phyloP scores from a whole-genome alignment of 2,113 vertebrate species.

The Corydoras sp. region DNA sequence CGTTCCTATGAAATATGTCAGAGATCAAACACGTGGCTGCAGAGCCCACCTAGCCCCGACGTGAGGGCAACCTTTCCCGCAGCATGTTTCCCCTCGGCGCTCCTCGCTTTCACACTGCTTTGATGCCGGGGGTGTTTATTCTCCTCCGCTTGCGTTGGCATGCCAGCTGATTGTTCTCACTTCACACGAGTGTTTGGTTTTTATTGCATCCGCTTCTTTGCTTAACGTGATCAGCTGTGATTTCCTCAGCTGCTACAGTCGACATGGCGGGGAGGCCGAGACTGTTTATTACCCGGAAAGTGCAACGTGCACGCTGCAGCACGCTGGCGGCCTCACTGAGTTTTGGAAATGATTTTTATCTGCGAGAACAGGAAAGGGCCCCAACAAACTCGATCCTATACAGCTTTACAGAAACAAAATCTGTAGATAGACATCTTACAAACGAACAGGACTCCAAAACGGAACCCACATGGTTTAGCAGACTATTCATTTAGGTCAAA shows the following conservation, averaged over 20 bases:
- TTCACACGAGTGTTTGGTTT: neutral
- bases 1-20: slow-evolving; percentile 57
- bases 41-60: slow-evolving; percentile 36
- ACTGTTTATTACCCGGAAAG: no score
- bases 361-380: no score
- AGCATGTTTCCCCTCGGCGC: slow-evolving; percentile 26
- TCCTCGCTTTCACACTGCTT: slow-evolving; percentile 12
- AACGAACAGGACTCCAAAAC: neutral
- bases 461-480: neutral
- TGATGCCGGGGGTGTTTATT: slow-evolving; percentile 10
- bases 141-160: neutral
- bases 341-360: no score
- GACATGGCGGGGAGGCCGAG: no score
- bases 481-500: no score
- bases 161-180: neutral
- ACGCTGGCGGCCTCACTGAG: no score
- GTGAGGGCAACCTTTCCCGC: slow-evolving; percentile 42
- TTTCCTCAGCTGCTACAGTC: no score
- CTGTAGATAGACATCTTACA: neutral
- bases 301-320: no score
- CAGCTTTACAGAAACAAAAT: neutral
- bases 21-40: slow-evolving; percentile 61
- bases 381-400: no score
- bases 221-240: no score
- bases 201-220: no score